These are phyloP conservation scores for Malacoraja senta DNA, from an alignment of 2,797 vertebrate genomes.

Conservation along the genomic window DNA sequence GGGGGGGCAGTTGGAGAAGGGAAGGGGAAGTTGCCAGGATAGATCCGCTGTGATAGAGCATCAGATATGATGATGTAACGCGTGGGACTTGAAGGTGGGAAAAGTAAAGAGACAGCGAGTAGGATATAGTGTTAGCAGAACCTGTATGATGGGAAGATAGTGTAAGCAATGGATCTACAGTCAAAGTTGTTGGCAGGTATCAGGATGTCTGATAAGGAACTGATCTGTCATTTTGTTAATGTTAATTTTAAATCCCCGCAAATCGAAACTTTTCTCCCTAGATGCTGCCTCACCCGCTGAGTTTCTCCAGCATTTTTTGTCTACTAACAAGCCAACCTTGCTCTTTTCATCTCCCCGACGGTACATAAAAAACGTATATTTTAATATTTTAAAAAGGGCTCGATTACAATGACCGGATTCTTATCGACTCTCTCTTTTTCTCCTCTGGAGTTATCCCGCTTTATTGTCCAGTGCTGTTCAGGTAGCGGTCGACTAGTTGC, in stretches of 20 bases:
- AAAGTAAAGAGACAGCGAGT: neutral
- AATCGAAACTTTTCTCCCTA: no score
- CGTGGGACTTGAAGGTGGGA: neutral
- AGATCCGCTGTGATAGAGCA: no score
- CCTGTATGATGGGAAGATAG: neutral
- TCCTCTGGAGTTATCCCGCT: neutral
- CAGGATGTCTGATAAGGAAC: neutral
- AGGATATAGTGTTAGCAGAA: neutral
- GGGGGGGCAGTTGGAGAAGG: neutral
- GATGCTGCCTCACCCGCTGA: no score
- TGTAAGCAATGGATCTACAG: neutral
- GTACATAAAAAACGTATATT: no score
- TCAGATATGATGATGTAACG: neutral
- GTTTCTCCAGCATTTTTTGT: no score
- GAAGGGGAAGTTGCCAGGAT: neutral
- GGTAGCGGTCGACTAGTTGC: no score
- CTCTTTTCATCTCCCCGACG: neutral
- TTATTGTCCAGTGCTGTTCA: no score
- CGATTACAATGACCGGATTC: neutral
- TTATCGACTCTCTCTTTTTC: neutral
- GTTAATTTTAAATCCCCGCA: neutral
- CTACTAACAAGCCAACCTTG: neutral
- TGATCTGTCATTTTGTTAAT: neutral
- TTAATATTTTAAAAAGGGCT: neutral
- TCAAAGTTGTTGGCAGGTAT: neutral